These are phyloP conservation scores for Caranx melampygus DNA, from an alignment of 2,113 vertebrate genomes.

Conservation along the genomic window DNA sequence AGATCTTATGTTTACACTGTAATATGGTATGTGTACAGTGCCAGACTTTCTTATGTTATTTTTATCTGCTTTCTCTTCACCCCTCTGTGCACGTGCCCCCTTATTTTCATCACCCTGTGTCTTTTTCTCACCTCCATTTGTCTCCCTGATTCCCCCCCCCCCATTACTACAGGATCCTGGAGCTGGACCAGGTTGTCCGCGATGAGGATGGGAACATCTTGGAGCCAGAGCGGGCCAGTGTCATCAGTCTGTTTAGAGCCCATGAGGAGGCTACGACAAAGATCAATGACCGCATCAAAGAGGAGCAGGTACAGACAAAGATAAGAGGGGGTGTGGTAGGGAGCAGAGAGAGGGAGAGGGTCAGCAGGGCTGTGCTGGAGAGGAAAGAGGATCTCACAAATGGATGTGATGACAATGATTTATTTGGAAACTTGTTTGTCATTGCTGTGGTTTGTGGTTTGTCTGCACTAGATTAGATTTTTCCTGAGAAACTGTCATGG, in stretches of 20 bases:
- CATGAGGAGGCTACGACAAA: conserved; percentile 93
- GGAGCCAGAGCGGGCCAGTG: conserved; percentile 93
- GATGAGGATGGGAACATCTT: conserved; percentile 95
- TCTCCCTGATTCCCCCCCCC: not conserved
- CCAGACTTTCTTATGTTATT: not conserved
- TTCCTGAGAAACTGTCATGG: not conserved
- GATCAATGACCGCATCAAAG: conserved; percentile 94
- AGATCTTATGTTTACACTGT: not conserved
- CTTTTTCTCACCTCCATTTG: conserved; percentile 8
- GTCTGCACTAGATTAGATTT: not conserved
- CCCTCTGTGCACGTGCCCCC: not conserved
- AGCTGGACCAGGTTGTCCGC: conserved; percentile 93
- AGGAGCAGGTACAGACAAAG: conserved; percentile 87
- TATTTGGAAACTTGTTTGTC: not conserved
- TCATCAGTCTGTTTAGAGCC: conserved; percentile 95
- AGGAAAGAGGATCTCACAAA: not conserved
- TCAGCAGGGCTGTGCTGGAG: not conserved
- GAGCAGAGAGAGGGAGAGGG: not conserved
- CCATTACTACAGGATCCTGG: conserved; percentile 86
- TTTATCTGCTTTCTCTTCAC: not conserved
- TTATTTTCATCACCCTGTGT: not conserved
- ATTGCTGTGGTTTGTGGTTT: conserved; percentile 7
- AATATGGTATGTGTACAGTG: not conserved
- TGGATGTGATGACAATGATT: not conserved
- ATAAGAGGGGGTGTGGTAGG: not conserved